These are phyloP conservation scores for Jordanella pulchra DNA, from an alignment of 2,797 vertebrate genomes.

Conservation along the genomic window DNA sequence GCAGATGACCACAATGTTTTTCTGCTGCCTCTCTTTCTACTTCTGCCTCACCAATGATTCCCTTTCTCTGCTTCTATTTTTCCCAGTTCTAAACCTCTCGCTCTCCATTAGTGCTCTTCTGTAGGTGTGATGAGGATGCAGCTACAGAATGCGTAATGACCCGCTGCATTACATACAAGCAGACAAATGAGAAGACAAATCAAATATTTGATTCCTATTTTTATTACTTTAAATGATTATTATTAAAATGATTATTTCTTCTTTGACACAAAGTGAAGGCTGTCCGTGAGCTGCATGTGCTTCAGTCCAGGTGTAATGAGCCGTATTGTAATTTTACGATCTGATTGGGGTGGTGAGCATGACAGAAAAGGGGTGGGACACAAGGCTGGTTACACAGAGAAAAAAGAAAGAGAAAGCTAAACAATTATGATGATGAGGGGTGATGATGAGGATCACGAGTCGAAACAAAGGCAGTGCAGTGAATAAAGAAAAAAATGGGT, in stretches of 20 bases:
- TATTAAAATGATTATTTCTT: neutral
- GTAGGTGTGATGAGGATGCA: slow-evolving; percentile 29
- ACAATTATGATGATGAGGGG: slow-evolving; percentile 48
- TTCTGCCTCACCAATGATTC: slow-evolving; percentile 49
- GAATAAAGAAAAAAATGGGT: slow-evolving; percentile 54
- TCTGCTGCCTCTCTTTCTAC: slow-evolving; percentile 60
- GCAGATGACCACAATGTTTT: slow-evolving; percentile 79
- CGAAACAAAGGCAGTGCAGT: slow-evolving; percentile 67
- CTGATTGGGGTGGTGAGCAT: slow-evolving; percentile 63
- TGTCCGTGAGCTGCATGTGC: slow-evolving; percentile 29
- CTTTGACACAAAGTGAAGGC: slow-evolving; percentile 18
- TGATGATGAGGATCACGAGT: slow-evolving; percentile 66
- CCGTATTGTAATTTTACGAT: slow-evolving; percentile 66
- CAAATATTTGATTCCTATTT: slow-evolving; percentile 33
- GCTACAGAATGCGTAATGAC: slow-evolving; percentile 38
- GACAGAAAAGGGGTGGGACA: slow-evolving; percentile 53
- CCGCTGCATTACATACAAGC: slow-evolving; percentile 15
- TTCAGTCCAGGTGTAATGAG: slow-evolving; percentile 66
- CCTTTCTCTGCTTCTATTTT: slow-evolving; percentile 20
- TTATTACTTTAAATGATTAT: neutral
- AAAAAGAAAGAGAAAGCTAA: slow-evolving; percentile 28
- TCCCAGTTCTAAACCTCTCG: slow-evolving; percentile 11
- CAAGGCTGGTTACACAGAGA: slow-evolving; percentile 43
- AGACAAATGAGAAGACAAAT: slow-evolving; percentile 27
- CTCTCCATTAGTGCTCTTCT: slow-evolving; percentile 43